Evolutionary conservation across 2,797 vertebrate genomes (phyloP).

Genomic region (Arctocebus calabarensis): DNA sequence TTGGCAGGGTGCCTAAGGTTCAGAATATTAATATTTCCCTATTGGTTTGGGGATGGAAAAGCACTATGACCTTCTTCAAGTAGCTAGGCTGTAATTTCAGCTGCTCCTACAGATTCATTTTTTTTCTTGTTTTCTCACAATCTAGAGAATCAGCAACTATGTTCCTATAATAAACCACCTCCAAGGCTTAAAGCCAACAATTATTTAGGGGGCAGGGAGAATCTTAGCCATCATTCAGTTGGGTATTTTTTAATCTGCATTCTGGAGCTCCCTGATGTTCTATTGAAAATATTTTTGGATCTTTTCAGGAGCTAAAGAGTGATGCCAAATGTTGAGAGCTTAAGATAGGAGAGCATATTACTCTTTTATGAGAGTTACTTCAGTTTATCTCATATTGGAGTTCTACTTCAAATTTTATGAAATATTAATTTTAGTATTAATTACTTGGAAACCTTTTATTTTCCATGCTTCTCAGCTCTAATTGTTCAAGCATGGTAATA

Average conservation of each 20-base stretch:
- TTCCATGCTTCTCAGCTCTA: not conserved
- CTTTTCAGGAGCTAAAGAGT: not conserved
- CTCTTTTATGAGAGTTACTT: not conserved
- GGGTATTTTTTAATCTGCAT: not conserved
- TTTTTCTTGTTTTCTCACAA: not conserved
- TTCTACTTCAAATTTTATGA: not conserved
- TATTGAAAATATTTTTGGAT: not conserved
- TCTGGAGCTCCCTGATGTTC: not conserved
- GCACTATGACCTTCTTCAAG: not conserved
- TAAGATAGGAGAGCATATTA: not conserved
- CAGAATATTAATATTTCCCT: constrained; percentile 43
- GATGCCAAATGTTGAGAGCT: not conserved
- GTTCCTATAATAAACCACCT: constrained; percentile 30
- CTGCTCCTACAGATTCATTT: not conserved
- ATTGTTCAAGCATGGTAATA: not conserved
- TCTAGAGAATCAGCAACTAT: constrained; percentile 10
- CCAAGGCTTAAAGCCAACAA: not conserved
- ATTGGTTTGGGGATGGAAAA: constrained; percentile 1
- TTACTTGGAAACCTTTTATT: not conserved
- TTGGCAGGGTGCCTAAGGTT: not conserved
- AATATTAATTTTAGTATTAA: not conserved
- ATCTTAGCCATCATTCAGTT: not conserved
- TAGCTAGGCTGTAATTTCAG: constrained; percentile 44
- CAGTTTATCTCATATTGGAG: not conserved
- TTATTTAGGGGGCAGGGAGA: not conserved